phyloP scores from a whole-genome alignment of 1,140 invertebrate species.

The Magallana ariakensis region DNA sequence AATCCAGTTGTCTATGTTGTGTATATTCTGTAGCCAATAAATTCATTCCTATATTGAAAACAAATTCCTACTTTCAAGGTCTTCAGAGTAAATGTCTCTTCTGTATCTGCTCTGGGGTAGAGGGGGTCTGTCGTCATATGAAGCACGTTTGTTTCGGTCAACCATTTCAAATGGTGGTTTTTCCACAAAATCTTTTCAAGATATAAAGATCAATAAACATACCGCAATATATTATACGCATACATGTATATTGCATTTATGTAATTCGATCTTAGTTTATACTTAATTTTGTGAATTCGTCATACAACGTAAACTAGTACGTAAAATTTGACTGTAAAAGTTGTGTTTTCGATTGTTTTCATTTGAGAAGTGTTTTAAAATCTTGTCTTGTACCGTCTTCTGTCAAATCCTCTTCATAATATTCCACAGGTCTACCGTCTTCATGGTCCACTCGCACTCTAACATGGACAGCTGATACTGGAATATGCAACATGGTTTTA shows the following conservation, averaged over 20 bases:
- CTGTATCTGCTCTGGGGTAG: background rate
- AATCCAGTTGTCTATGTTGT: too few species aligned
- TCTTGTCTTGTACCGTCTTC: background rate
- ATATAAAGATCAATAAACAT: too few species aligned
- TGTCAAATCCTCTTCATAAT: background rate
- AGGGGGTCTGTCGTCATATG: background rate
- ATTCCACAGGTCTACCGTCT: background rate
- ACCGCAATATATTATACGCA: too few species aligned
- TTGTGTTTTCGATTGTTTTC: too few species aligned
- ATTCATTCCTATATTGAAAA: background rate
- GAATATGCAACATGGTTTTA: too few species aligned
- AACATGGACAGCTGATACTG: background rate
- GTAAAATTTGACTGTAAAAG: too few species aligned
- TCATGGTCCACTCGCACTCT: background rate
- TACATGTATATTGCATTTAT: too few species aligned
- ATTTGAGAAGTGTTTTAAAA: too few species aligned
- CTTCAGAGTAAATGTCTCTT: background rate
- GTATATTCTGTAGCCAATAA: too few species aligned
- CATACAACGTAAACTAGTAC: too few species aligned
- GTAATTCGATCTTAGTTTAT: too few species aligned
- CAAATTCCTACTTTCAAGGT: background rate
- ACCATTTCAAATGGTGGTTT: conserved; percentile 28
- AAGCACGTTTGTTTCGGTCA: conserved; percentile 23
- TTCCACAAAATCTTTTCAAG: background rate
- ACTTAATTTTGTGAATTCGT: too few species aligned